Evolutionary conservation across 2,888 invertebrate genomes (phyloP).

Genomic region (Callosobruchus maculatus): DNA sequence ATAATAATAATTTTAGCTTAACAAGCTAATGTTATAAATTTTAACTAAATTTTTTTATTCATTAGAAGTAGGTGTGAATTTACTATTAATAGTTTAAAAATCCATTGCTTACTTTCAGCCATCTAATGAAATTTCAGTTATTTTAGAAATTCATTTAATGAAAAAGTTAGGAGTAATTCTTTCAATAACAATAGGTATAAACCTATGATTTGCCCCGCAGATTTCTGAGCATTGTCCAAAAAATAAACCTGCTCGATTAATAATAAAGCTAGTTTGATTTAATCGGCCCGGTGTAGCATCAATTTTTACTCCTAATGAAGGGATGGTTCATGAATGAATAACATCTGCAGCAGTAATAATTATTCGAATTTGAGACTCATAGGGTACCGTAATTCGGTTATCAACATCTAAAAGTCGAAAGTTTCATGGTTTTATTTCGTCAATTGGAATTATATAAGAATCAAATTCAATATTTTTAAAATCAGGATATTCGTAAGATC

Average conservation of each 20-base stretch:
- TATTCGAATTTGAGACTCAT: slow-evolving; percentile 61
- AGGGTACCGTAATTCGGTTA: slow-evolving; percentile 58
- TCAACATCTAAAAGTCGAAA: slow-evolving; percentile 64
- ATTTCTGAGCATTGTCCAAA: slow-evolving; percentile 80
- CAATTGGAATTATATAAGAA: slow-evolving; percentile 57
- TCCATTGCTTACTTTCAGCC: slow-evolving; percentile 68
- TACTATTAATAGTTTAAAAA: slow-evolving; percentile 69
- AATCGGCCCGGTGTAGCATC: slow-evolving; percentile 64
- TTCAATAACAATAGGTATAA: slow-evolving; percentile 73
- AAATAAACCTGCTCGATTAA: slow-evolving; percentile 62
- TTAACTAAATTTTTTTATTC: slow-evolving; percentile 57
- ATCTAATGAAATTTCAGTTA: slow-evolving; percentile 56
- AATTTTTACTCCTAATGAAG: slow-evolving; percentile 61
- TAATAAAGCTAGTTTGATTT: slow-evolving; percentile 61
- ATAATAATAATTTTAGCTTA: slow-evolving; percentile 60
- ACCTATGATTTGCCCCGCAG: slow-evolving; percentile 76
- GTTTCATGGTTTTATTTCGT: slow-evolving; percentile 43
- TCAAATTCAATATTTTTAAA: slow-evolving; percentile 58
- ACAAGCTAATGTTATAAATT: slow-evolving; percentile 61
- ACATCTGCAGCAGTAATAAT: slow-evolving; percentile 63
- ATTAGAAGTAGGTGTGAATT: slow-evolving; percentile 62
- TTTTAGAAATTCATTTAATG: slow-evolving; percentile 57
- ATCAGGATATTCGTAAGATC: slow-evolving; percentile 61
- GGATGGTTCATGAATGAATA: slow-evolving; percentile 64
- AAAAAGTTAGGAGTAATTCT: slow-evolving; percentile 54